These are phyloP conservation scores for Dinocampus coccinellae DNA, from an alignment of 2,888 invertebrate genomes.

Conservation along the genomic window DNA sequence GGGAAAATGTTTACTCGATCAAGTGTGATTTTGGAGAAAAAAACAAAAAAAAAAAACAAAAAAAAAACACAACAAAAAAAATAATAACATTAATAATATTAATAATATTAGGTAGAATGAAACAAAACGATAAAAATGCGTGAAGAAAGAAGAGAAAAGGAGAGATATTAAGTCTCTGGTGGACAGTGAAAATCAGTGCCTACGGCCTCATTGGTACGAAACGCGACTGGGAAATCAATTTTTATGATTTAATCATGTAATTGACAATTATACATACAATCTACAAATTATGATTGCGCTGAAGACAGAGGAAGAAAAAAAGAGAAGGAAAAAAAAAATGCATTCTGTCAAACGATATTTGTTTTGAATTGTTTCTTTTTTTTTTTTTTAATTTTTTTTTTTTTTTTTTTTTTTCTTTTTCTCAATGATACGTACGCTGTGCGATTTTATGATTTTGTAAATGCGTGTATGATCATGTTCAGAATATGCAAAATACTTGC, in stretches of 20 bases:
- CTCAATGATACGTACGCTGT: background rate
- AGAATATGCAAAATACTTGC: background rate
- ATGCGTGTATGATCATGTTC: background rate
- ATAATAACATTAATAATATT: slow-evolving; percentile 31
- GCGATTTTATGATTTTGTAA: background rate
- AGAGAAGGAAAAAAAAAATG: slow-evolving; percentile 20
- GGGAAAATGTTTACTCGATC: slow-evolving; percentile 26
- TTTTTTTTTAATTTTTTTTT: background rate
- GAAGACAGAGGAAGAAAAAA: slow-evolving; percentile 28
- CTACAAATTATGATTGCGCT: slow-evolving; percentile 36
- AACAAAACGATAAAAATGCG: background rate
- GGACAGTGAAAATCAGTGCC: slow-evolving; percentile 39
- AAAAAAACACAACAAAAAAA: slow-evolving; percentile 18
- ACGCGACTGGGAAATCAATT: slow-evolving; percentile 24
- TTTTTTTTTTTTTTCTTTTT: background rate
- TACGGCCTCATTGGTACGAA: slow-evolving; percentile 33
- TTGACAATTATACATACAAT: slow-evolving; percentile 18
- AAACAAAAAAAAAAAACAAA: slow-evolving; percentile 24
- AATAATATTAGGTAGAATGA: slow-evolving; percentile 13
- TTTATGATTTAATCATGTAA: slow-evolving; percentile 30
- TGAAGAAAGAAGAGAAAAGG: background rate
- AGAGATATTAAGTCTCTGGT: slow-evolving; percentile 15
- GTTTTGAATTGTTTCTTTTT: slow-evolving; percentile 1
- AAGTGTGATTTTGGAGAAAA: slow-evolving; percentile 23
- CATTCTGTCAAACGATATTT: slow-evolving; percentile 5